These are phyloP conservation scores for Discoglossus pictus DNA, from an alignment of 2,797 vertebrate species.

Conservation along the genomic window DNA sequence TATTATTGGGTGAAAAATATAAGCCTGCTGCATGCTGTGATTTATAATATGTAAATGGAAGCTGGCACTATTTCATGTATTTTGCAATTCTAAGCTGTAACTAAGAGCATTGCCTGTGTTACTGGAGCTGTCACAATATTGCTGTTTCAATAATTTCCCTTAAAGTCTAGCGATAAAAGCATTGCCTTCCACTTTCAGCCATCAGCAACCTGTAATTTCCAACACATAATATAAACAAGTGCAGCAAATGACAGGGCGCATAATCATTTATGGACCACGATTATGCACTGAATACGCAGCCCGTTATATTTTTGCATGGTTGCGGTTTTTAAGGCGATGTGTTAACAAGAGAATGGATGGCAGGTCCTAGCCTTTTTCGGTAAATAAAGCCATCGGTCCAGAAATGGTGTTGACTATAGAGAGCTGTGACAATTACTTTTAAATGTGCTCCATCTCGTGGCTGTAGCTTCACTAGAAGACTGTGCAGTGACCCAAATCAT, in stretches of 20 bases:
- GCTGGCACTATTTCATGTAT: conserved; percentile 22
- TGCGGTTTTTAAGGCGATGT: not conserved
- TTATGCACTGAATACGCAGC: not conserved
- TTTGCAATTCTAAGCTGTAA: conserved; percentile 4
- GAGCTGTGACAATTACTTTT: conserved; percentile 8
- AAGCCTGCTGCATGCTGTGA: conserved; percentile 11
- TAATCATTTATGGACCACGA: not conserved
- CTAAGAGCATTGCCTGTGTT: not conserved
- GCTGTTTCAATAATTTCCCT: conserved; percentile 18
- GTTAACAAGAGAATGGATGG: no score
- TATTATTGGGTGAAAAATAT: not conserved
- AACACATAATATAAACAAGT: conserved; percentile 7
- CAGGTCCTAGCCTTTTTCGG: no score
- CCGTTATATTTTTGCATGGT: no score
- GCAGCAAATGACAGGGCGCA: conserved; percentile 9
- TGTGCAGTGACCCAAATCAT: conserved; percentile 49
- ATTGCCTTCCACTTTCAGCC: conserved; percentile 19
- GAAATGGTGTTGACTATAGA: not conserved
- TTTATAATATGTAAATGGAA: conserved; percentile 16
- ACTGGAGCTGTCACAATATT: conserved; percentile 41
- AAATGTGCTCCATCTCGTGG: not conserved
- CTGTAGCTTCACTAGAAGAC: accelerated
- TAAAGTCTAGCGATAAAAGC: conserved; percentile 26
- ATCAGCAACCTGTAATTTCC: conserved; percentile 21
- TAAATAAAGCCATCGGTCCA: no score